These are phyloP conservation scores for Platichthys stellatus DNA, from an alignment of 2,113 vertebrate species.

Conservation along the genomic window DNA sequence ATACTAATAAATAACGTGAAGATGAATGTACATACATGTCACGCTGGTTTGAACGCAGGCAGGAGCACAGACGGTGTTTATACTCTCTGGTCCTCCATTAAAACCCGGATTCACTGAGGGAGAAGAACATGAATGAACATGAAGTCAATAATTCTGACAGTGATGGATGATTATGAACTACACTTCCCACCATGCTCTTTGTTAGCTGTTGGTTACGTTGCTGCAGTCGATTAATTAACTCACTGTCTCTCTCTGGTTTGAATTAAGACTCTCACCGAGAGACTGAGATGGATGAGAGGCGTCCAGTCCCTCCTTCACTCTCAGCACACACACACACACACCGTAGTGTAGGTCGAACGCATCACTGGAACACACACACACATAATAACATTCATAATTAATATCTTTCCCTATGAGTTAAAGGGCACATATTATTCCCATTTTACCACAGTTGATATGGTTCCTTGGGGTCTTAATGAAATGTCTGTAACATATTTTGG, in stretches of 20 bases:
- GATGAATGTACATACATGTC: conserved; percentile 65
- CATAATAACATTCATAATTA: too few relatives aligned
- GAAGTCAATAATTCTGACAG: not conserved
- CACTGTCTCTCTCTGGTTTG: too few relatives aligned
- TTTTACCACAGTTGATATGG: too few relatives aligned
- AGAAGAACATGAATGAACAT: conserved; percentile 12
- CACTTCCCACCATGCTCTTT: not conserved
- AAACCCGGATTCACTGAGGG: conserved; percentile 73
- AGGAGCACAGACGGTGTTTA: conserved; percentile 7
- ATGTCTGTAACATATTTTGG: too few relatives aligned
- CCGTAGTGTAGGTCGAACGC: conserved; percentile 92
- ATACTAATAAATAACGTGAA: not conserved
- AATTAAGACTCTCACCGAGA: conserved; percentile 81
- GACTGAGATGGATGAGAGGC: conserved; percentile 82
- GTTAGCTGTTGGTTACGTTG: not conserved
- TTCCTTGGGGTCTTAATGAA: too few relatives aligned
- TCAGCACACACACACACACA: conserved; percentile 89
- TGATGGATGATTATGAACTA: not conserved
- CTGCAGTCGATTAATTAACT: not conserved
- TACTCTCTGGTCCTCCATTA: conserved; percentile 59
- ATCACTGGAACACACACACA: conserved; percentile 79
- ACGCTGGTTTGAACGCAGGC: conserved; percentile 43
- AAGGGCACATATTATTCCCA: too few relatives aligned
- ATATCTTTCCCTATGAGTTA: too few relatives aligned
- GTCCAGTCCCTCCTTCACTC: conserved; percentile 90